A percentile compares a stretch with the other conserved stretches of the same genome.
phyloP scores from a whole-genome alignment of 2,113 vertebrate species.

The Peucedramus taeniatus region DNA sequence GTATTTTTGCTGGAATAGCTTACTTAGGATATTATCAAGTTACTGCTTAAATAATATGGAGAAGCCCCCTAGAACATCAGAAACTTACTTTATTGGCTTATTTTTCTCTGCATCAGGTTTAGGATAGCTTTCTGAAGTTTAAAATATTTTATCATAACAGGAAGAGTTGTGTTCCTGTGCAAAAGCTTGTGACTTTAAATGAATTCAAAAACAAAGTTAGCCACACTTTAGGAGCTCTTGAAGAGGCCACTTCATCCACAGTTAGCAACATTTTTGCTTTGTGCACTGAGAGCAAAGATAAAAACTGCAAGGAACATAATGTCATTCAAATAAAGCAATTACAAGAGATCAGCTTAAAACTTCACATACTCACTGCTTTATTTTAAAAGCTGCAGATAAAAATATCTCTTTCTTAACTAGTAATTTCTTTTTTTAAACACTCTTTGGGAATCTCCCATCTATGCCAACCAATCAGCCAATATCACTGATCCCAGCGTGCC shows the following conservation, averaged over 20 bases:
- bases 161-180: neutral
- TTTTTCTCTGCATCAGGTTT: neutral
- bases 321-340: neutral
- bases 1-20: neutral
- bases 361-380: neutral
- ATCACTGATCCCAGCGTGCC: neutral
- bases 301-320: neutral
- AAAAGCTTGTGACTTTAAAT: neutral
- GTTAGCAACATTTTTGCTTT: neutral
- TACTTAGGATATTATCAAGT: neutral
- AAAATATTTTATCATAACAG: neutral
- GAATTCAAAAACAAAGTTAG: neutral
- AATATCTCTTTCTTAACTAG: neutral
- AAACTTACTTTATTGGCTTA: neutral
- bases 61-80: neutral
- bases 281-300: neutral
- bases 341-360: neutral
- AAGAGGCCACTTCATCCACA: neutral
- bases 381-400: conserved; percentile 26
- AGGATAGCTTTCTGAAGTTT: neutral
- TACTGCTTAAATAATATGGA: neutral
- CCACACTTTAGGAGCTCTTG: neutral
- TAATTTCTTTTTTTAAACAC: neutral
- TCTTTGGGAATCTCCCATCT: neutral
- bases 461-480: neutral